These are phyloP conservation scores for Bathybates hornii DNA, from an alignment of 2,113 vertebrate genomes.

Conservation along the genomic window DNA sequence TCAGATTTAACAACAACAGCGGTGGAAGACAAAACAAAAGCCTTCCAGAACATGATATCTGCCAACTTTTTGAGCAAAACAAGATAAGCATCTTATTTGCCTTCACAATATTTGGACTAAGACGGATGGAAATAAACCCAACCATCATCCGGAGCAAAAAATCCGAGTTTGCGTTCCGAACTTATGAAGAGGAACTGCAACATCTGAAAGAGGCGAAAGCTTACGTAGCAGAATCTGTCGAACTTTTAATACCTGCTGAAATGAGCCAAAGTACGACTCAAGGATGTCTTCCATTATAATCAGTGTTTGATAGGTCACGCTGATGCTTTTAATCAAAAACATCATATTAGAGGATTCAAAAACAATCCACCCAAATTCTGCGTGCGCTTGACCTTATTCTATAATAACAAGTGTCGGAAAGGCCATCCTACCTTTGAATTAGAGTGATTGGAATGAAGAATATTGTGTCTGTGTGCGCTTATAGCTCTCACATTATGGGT, in stretches of 20 bases:
- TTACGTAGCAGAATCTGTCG: neutral
- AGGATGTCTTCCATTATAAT: neutral
- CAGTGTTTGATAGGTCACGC: neutral
- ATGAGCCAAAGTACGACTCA: neutral
- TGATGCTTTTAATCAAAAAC: neutral
- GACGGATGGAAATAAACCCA: constrained; percentile 25
- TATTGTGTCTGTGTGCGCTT: neutral
- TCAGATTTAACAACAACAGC: neutral
- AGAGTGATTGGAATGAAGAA: neutral
- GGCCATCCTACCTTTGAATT: neutral
- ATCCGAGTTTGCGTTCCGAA: neutral
- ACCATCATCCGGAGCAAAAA: neutral
- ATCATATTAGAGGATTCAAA: neutral
- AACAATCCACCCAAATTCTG: neutral
- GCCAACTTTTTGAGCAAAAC: constrained; percentile 19
- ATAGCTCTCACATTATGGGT: neutral
- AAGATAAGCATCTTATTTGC: constrained; percentile 38
- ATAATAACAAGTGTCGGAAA: neutral
- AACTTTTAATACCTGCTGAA: neutral
- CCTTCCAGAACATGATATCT: neutral
- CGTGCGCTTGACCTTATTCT: neutral
- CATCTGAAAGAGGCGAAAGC: neutral
- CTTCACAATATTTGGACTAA: constrained; percentile 26
- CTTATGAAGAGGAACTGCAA: neutral
- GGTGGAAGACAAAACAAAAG: constrained; percentile 2